Conservation (phyloP, 2,113 vertebrate genomes). For the Atlantisia rogersi region DNA sequence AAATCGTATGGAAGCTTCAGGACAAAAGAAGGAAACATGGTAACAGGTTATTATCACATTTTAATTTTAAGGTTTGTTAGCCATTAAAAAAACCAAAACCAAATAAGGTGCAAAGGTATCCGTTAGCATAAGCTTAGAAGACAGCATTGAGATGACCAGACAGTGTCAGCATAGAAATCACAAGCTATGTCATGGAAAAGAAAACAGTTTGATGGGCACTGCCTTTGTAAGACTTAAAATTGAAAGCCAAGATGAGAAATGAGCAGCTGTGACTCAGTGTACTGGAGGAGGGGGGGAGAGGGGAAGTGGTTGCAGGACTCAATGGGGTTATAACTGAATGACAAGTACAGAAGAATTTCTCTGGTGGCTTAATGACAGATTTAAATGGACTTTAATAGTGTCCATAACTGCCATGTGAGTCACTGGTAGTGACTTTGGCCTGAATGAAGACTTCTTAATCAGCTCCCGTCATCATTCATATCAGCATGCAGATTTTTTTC, state of each 20-base stretch:
- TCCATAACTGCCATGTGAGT: fast-evolving
- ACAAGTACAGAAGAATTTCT: neutral
- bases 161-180: neutral
- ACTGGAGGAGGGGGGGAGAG: too few relatives aligned
- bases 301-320: neutral
- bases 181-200: neutral
- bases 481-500: neutral
- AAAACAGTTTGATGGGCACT: neutral
- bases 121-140: neutral
- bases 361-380: neutral
- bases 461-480: neutral
- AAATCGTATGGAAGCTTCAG: neutral
- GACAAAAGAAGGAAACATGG: neutral
- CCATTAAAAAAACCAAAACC: neutral
- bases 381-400: neutral
- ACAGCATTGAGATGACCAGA: neutral
- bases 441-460: neutral
- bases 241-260: neutral
- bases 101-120: neutral
- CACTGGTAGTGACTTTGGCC: neutral
- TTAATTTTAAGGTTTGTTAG: neutral
- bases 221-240: neutral
- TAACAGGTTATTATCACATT: neutral
- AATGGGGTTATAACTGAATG: neutral
- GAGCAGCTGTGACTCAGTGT: neutral